Base-by-base conservation (phyloP, 2,888 invertebrate species). In the Caenorhabditis becei region DNA sequence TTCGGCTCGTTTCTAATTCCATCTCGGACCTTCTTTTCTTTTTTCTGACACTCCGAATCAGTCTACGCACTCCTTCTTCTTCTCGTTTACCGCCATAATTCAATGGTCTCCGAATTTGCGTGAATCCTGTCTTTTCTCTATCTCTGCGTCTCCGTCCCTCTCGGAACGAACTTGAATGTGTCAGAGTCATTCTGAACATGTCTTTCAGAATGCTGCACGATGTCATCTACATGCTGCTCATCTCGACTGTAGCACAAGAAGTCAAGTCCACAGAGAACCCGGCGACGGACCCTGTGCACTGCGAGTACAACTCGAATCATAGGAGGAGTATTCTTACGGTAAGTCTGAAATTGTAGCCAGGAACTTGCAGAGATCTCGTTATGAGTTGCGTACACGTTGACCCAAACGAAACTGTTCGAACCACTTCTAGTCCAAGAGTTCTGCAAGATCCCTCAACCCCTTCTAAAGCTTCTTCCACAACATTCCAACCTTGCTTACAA, bases 291-390 rank as follows among this genome's bases (percentile, higher is more conserved):
- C 62, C 77, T 16, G 51, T 37, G 20, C 53, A 32, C 26, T 81
- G 81, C 59, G 81, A 81, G 67, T 85, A 86, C 79, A 86, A 87
- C 58, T 84, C 85, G 14, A 87, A 87, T 62, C 85, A 89, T 62
- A 65, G 89, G 61, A 84, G 87, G 75, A 89, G 88, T 72, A 83
- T 90, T 35, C 65, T 89, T 41, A 80, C 82, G 16, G 86, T 83
- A 18, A 77, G 69, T 58, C 28, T 20, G 26, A 44, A n/a, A n/a
- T 28, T 16, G n/a, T 10, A 51, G n/a, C n/a, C n/a, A n/a, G n/a
- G n/a, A n/a, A n/a, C n/a, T n/a, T n/a, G n/a, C n/a, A n/a, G n/a
- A n/a, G n/a, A n/a, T n/a, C n/a, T n/a, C n/a, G n/a, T n/a, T n/a
- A n/a, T n/a, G n/a, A n/a, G n/a, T n/a, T n/a, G n/a, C n/a, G n/a